phyloP scores from a whole-genome alignment of 2,888 invertebrate genomes.

The Amphipoea oculea region DNA sequence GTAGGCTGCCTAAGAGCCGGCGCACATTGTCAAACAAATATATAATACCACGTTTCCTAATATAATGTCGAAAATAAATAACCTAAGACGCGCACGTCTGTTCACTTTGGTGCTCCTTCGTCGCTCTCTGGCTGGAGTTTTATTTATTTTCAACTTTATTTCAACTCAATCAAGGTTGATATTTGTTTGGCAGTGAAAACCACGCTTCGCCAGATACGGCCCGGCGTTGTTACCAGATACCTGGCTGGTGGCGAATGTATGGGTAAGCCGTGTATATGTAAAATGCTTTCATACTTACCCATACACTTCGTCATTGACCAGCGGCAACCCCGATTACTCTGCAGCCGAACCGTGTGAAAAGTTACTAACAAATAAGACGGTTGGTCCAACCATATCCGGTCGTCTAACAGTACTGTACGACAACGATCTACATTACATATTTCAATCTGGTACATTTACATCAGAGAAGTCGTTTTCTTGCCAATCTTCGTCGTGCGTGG shows the following conservation, averaged over 20 bases:
- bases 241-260: background rate
- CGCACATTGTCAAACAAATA: background rate
- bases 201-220: background rate
- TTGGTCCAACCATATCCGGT: background rate
- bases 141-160: constrained; percentile 8
- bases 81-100: too few species aligned
- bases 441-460: constrained; percentile 74
- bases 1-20: background rate
- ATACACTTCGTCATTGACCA: background rate
- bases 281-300: background rate
- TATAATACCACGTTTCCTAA: background rate
- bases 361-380: background rate
- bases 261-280: background rate
- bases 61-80: constrained; percentile 12
- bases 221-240: background rate
- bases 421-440: constrained; percentile 36
- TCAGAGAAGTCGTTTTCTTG: constrained; percentile 80
- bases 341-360: background rate
- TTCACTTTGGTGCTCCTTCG: too few species aligned
- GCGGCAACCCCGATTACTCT: background rate
- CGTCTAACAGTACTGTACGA: constrained; percentile 8
- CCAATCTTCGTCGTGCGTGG: constrained; percentile 77
- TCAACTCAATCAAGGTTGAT: background rate
- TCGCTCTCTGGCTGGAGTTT: background rate
- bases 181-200: background rate